Conservation (phyloP, 2,888 invertebrate genomes). For the Zeuzera pyrina region DNA sequence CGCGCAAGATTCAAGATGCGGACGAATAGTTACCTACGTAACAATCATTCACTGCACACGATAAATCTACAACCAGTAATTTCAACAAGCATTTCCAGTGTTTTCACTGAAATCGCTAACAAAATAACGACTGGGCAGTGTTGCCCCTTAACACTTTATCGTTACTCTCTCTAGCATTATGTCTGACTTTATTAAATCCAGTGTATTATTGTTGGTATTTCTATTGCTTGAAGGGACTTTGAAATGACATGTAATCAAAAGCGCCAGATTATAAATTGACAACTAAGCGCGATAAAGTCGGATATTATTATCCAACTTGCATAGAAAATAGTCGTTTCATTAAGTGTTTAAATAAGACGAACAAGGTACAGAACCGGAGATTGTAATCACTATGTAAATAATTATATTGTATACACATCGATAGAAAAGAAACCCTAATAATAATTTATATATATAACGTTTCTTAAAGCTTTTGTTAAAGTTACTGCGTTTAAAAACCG, state of each 20-base stretch:
- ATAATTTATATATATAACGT: too few species aligned
- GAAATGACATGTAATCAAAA: constrained; percentile 7
- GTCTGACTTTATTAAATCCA: constrained; percentile 53
- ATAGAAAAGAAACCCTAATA: too few species aligned
- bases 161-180: constrained; percentile 39
- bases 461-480: too few species aligned
- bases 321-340: constrained; percentile 19
- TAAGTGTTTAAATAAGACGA: too few species aligned
- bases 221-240: constrained; percentile 37
- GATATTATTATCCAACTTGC: constrained; percentile 28
- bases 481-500: too few species aligned
- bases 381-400: too few species aligned
- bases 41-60: too few species aligned
- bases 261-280: constrained; percentile 6
- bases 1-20: too few species aligned
- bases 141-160: constrained; percentile 50
- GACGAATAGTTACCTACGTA: too few species aligned
- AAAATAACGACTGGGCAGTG: constrained; percentile 50
- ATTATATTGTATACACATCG: too few species aligned
- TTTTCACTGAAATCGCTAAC: constrained; percentile 59
- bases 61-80: constrained; percentile 47
- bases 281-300: constrained; percentile 12
- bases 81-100: constrained; percentile 46
- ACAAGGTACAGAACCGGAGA: too few species aligned
- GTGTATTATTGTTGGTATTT: constrained; percentile 48